Percentiles rank a stretch among this genome's conserved stretches.
Evolutionary conservation across 2,888 invertebrate species (phyloP).

Genomic region (Xestia ashworthii): DNA sequence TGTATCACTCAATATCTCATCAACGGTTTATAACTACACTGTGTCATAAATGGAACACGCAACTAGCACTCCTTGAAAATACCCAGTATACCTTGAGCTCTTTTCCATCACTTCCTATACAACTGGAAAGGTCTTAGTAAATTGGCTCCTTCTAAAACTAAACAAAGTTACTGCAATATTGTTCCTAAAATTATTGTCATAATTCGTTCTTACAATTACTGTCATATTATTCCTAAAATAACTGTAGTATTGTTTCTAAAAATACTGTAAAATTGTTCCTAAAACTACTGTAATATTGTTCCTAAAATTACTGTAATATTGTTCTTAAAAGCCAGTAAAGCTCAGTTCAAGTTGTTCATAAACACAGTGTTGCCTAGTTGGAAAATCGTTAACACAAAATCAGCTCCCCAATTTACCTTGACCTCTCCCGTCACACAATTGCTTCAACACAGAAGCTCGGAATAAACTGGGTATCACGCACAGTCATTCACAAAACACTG

Average conservation of each 20-base stretch:
- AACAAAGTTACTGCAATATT: background rate
- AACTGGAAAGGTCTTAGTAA: background rate
- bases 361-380: constrained; percentile 36
- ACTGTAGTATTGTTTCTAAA: no score
- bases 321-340: background rate
- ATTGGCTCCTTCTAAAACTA: background rate
- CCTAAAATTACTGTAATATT: background rate
- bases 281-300: no score
- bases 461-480: constrained; percentile 44
- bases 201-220: no score
- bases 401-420: constrained; percentile 33
- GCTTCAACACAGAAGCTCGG: constrained; percentile 51
- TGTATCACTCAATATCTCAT: background rate
- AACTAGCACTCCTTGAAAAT: background rate
- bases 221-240: no score
- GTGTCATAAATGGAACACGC: constrained; percentile 36
- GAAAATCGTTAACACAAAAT: constrained; percentile 24
- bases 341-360: background rate
- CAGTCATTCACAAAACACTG: constrained; percentile 39
- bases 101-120: background rate
- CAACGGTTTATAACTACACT: background rate
- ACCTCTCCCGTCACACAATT: constrained; percentile 22
- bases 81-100: constrained; percentile 24
- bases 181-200: no score
- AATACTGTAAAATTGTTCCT: no score